Conservation (phyloP, 2,113 vertebrate genomes). For the Chamaea fasciata region DNA sequence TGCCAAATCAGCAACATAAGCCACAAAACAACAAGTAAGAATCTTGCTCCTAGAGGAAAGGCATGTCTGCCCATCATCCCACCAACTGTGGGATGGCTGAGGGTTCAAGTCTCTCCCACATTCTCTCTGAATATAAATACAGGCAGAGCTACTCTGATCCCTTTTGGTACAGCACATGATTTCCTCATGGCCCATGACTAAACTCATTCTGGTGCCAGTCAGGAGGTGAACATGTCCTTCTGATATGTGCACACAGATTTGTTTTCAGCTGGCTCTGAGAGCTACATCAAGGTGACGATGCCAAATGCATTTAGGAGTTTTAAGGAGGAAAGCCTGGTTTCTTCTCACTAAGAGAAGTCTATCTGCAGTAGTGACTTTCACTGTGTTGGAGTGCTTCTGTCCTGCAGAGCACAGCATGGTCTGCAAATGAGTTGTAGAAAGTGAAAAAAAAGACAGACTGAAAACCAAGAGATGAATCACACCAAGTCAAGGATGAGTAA, state of each 20-base stretch:
- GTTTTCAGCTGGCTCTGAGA: background rate
- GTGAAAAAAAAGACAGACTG: background rate
- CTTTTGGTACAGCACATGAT: background rate
- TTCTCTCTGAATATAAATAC: background rate
- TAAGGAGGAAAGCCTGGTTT: background rate
- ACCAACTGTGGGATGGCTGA: background rate
- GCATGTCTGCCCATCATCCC: background rate
- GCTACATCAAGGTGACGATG: background rate
- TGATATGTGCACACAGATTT: background rate
- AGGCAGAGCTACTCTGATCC: background rate
- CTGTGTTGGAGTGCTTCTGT: background rate
- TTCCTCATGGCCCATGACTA: background rate
- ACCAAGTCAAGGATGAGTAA: background rate
- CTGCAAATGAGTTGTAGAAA: background rate
- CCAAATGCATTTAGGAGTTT: background rate
- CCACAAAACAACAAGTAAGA: background rate
- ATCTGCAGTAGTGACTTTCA: background rate
- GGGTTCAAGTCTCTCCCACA: background rate
- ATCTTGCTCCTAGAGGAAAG: background rate
- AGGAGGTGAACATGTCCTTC: background rate
- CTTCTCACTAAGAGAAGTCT: background rate
- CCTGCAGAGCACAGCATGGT: background rate
- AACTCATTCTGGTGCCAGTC: background rate
- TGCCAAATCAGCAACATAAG: background rate
- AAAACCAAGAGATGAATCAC: conserved; percentile 2